Evolutionary conservation across 2,113 vertebrate genomes (phyloP), one percentile per base, ranked within the genome.

Genomic region (Tympanuchus pallidicinctus): DNA sequence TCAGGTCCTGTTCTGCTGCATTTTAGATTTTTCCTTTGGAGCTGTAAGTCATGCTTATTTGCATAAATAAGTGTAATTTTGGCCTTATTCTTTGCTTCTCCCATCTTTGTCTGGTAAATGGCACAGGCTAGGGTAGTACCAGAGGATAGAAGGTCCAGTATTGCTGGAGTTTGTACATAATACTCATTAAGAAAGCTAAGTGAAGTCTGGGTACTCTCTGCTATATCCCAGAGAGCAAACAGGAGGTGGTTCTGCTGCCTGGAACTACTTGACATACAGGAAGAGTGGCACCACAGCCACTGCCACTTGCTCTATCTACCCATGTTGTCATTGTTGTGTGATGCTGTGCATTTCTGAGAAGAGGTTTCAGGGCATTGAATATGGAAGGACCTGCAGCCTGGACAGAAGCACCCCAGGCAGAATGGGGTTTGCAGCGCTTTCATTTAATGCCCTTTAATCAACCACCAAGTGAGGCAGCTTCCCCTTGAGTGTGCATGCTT

Each of bases 401-500:
- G 24, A 32, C 25, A 59, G 67, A 60, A 50, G 10, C 40, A 8
- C 48, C n/a, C 63, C 25, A 27, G 67, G 36, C 7, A 7, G 59
- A 80, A 32, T 22, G 15, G 3, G 10, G 22, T 74, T 65, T 60
- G 40, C 40, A 25, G 8, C 18, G 13, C 7, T 57, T 65, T 13
- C 36, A 19, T 70, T 40, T 40, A 13, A 40, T 87, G 28, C 22
- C 28, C 21, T 65, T 61, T 8, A 9, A 3, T 81, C 16, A 45
- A 45, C 20, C n/a, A 34, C 21, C 8, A 42, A 70, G 14, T 22
- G 52, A 61, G 16, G 52, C 11, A 32, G 80, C 63, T 83, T 38
- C 38, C 40, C 70, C 42, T 52, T 47, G 28, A 84, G 82, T 16
- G 6, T 14, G 20, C 4, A 4, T 0, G 0, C 43, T 59, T 45